Percentiles rank a stretch among this genome's conserved stretches.
Conservation (phyloP, 2,113 vertebrate species). For the Bubo blakistoni region DNA sequence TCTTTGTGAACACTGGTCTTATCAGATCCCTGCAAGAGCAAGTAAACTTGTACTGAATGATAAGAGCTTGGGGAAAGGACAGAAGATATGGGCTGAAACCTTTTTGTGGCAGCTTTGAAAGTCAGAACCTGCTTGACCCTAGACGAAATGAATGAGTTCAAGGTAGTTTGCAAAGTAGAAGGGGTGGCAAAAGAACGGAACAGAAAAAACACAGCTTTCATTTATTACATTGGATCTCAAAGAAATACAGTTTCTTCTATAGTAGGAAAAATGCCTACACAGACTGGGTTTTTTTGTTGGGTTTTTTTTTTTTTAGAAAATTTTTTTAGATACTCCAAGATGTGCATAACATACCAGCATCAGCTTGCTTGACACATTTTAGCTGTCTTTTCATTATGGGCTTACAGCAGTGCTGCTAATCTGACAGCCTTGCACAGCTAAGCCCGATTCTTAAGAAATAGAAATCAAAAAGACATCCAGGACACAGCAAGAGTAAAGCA, state of each 20-base stretch:
- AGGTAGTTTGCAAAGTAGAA: background rate
- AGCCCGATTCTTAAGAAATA: background rate
- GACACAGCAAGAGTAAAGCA: background rate
- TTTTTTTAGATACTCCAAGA: background rate
- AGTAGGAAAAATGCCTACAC: background rate
- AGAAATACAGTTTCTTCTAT: background rate
- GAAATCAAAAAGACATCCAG: background rate
- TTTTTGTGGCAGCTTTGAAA: background rate
- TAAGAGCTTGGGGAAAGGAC: background rate
- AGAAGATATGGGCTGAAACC: background rate
- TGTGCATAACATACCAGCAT: background rate
- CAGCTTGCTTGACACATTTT: background rate
- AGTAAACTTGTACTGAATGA: background rate
- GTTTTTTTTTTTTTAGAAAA: no score
- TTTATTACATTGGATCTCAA: background rate
- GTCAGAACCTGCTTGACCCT: background rate
- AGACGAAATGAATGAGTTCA: background rate
- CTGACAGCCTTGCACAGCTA: background rate
- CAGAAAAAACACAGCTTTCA: background rate
- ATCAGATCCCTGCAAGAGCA: background rate
- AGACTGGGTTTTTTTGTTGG: background rate
- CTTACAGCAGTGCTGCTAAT: background rate
- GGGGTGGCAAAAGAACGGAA: background rate
- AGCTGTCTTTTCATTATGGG: background rate
- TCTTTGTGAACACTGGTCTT: background rate